Percentiles rank a stretch among this genome's conserved stretches.
Evolutionary conservation across 2,113 vertebrate genomes (phyloP).

Genomic region (Rattus norvegicus): DNA sequence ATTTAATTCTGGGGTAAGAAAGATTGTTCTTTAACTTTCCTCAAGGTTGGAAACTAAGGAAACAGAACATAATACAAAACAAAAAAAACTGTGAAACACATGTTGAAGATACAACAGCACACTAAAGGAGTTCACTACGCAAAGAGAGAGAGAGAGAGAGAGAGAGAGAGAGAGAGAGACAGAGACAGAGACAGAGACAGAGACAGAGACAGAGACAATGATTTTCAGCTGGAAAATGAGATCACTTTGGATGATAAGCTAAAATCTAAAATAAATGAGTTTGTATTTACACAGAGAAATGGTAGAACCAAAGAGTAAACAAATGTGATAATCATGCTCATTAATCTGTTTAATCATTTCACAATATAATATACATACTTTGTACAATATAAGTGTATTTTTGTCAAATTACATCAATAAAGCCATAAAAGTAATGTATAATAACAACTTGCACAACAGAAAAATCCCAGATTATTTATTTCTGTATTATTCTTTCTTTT

Average conservation of each 20-base stretch:
- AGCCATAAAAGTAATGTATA: background rate
- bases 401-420: background rate
- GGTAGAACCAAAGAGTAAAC: background rate
- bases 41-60: background rate
- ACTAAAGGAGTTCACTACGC: background rate
- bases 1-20: background rate
- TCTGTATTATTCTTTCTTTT: background rate
- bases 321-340: background rate
- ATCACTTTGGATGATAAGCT: background rate
- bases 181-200: no score
- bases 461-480: background rate
- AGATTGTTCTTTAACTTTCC: background rate
- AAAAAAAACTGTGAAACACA: background rate
- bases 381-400: background rate
- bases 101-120: background rate
- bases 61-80: background rate
- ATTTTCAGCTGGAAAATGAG: conserved; percentile 6
- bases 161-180: no score
- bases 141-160: background rate
- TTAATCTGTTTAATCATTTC: background rate
- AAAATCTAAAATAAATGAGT: background rate
- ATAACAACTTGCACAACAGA: background rate
- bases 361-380: background rate
- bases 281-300: background rate
- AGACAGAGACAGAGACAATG: no score